Base-by-base conservation (phyloP, 2,888 invertebrate genomes). In the Tigriopus californicus region DNA sequence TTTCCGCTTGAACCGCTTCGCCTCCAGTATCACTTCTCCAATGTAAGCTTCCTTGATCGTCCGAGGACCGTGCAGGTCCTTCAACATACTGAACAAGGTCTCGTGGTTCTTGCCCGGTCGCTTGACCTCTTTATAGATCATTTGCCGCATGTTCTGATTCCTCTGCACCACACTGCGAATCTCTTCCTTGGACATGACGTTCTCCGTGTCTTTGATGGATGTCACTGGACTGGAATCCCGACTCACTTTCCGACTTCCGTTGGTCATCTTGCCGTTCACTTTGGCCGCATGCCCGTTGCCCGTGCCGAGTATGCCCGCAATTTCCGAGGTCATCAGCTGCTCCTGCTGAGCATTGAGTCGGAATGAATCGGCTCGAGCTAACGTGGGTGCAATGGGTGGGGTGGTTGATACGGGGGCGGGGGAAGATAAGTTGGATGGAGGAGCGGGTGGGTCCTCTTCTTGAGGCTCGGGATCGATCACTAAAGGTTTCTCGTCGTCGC, bases 1-100 rank as follows among this genome's bases (percentile, higher is more conserved):
- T 12, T 56, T 80, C 65, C 85, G 75, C 70, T 85, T 86, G 71
- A 85, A 86, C 66, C 85, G 75, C 65, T 82, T 73, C 51, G 83
- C 81, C 74, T 86, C 85, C 65, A 79, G 78, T 65, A 84, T 81
- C 63, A 83, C 78, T 67, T 83, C 80, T 65, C 79, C 78, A 44
- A 53, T 58, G 44, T 46, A 58, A 15, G 53, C 25, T 18, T 47
- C 10, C 18, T 47, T 33, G 49, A 41, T 57, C 40, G 41, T 22
- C 15, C 42, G 2, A 13, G 40, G 60, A 24, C 55, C 51, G 41
- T 60, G 44, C 41, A 60, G 44, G n/a, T 58, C 51, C 15, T 52
- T 41, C 13, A 54, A 22, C 54, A 53, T 41, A 22, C 54, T 44
- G 11, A 24, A 25, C 22, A 53, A 40, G 25, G 13, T 33, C 40